Conservation (phyloP, 2,113 vertebrate genomes). For the Corythaixoides concolor region DNA sequence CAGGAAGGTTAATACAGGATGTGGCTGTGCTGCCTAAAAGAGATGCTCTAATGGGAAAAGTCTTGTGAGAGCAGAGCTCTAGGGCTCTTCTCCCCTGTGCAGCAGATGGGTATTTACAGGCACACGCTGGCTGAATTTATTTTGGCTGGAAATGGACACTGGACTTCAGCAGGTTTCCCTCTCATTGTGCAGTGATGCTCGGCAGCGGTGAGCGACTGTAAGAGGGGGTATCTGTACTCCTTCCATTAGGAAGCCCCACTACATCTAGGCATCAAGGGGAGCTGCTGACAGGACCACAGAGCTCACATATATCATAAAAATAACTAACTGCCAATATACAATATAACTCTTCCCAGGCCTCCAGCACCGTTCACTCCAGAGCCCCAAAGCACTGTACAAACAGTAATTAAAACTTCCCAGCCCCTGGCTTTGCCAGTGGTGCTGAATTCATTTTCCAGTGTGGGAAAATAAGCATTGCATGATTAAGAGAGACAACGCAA, state of each 20-base stretch:
- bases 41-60: neutral
- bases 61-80: neutral
- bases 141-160: neutral
- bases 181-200: neutral
- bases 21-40: neutral
- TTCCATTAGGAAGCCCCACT: neutral
- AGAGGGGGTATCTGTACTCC: neutral
- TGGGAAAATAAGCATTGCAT: slow-evolving; percentile 22
- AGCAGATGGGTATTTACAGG: neutral
- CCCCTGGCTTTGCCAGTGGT: neutral
- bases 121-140: neutral
- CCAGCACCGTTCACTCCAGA: neutral
- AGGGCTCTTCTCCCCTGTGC: neutral
- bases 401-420: slow-evolving; percentile 26
- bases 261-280: neutral
- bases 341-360: neutral
- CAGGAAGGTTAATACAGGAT: neutral
- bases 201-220: neutral
- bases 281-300: neutral
- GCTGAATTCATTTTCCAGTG: slow-evolving; percentile 27
- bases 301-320: neutral
- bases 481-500: neutral
- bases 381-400: neutral
- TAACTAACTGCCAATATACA: neutral
- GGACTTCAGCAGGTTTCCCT: neutral